These are phyloP conservation scores for Sphaeramia orbicularis DNA, from an alignment of 2,797 vertebrate species.

Conservation along the genomic window DNA sequence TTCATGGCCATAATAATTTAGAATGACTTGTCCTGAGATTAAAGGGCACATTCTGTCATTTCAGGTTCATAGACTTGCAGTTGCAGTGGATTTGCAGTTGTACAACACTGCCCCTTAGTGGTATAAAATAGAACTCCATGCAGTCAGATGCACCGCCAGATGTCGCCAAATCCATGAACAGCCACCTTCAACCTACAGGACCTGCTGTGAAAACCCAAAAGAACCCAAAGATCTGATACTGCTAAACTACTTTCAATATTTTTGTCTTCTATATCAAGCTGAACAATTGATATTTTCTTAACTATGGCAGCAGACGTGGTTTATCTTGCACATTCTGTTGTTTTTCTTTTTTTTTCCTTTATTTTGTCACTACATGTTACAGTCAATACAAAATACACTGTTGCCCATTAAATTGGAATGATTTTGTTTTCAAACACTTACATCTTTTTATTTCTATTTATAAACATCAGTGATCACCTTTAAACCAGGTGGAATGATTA, in stretches of 20 bases:
- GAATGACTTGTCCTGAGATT: no score
- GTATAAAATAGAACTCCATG: constrained; percentile 31
- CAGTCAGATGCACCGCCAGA: neutral
- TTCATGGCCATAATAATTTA: neutral
- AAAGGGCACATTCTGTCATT: neutral
- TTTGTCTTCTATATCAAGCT: neutral
- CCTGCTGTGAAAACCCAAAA: no score
- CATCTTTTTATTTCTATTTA: no score
- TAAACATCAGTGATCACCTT: no score
- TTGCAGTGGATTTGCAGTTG: neutral
- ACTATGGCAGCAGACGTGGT: neutral
- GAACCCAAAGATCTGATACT: no score
- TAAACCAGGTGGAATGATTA: no score
- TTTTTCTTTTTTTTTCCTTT: no score
- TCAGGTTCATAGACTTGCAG: neutral
- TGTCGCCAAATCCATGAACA: constrained; percentile 34
- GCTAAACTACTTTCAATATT: no score
- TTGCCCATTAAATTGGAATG: no score
- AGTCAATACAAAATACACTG: neutral
- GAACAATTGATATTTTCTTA: neutral
- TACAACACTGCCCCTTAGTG: constrained; percentile 49
- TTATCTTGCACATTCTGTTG: neutral
- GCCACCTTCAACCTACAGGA: no score
- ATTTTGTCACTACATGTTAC: neutral
- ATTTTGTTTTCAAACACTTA: no score